These are phyloP conservation scores for Mycteria americana DNA, from an alignment of 2,797 vertebrate species.

Conservation along the genomic window DNA sequence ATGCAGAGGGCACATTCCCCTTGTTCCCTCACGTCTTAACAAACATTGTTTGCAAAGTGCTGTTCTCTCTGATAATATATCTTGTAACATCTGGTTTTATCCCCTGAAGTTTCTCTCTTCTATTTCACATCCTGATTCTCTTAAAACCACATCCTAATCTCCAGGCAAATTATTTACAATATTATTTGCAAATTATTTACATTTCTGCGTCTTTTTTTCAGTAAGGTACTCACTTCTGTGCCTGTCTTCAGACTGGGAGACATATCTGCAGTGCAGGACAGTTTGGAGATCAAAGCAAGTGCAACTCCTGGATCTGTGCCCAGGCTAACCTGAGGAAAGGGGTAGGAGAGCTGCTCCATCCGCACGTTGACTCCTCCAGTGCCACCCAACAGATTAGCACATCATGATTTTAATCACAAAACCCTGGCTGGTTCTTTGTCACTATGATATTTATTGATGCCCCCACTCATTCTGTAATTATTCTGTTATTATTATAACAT, in stretches of 20 bases:
- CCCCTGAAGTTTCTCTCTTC: background rate
- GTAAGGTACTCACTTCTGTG: background rate
- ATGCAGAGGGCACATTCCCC: background rate
- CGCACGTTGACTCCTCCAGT: background rate
- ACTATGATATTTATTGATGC: background rate
- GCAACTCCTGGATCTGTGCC: background rate
- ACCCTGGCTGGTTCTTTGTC: background rate
- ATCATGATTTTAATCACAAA: background rate
- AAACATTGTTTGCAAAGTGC: background rate
- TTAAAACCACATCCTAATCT: background rate
- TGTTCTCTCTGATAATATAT: background rate
- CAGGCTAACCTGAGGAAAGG: background rate
- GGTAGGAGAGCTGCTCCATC: background rate
- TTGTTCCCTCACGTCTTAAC: background rate
- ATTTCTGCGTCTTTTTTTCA: background rate
- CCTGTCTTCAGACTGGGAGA: background rate
- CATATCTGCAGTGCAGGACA: background rate
- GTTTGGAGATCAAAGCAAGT: background rate
- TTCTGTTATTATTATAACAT: background rate
- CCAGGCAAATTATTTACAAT: background rate
- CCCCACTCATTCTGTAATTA: background rate
- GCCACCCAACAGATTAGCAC: background rate
- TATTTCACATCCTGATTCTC: background rate
- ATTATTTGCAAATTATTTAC: background rate
- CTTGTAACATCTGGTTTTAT: slow-evolving; percentile 4